Percentiles rank a stretch among this genome's conserved stretches.
These are phyloP conservation scores for Actinia tenebrosa DNA, from an alignment of 64 coral and sea anemone genomes.

Conservation along the genomic window DNA sequence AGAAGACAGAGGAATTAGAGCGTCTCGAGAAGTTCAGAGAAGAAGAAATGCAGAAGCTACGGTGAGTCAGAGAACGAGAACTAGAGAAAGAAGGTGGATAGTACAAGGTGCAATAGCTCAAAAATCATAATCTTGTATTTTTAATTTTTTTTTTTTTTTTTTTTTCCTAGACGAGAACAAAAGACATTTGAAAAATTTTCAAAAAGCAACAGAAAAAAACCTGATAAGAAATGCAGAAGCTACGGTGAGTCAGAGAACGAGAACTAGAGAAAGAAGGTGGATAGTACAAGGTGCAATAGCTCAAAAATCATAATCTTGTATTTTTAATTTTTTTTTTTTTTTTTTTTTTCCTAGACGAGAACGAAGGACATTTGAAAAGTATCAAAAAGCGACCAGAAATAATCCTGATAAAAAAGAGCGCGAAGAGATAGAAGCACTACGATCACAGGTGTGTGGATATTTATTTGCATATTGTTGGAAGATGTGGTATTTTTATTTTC, in stretches of 20 bases:
- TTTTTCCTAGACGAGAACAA: constrained; percentile 71
- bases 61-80: constrained; percentile 26
- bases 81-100: no score
- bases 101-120: no score
- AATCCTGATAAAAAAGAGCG: constrained; percentile 98
- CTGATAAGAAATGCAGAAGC: constrained; percentile 88
- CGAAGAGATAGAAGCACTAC: constrained; percentile 83
- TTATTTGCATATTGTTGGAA: no score
- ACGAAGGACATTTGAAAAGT: constrained; percentile 91
- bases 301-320: no score
- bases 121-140: no score
- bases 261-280: no score
- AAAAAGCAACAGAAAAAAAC: constrained; percentile 78
- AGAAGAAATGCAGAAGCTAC: constrained; percentile 82
- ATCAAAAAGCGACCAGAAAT: constrained; percentile 85
- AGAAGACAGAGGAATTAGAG: constrained; percentile 96
- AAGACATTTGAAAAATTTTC: constrained; percentile 93
- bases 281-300: no score
- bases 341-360: constrained; percentile 54
- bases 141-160: neutral
- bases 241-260: constrained; percentile 43
- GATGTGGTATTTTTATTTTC: no score
- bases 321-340: no score
- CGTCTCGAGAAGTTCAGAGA: constrained; percentile 86
- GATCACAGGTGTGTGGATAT: constrained; percentile 53